Evolutionary conservation across 2,797 vertebrate species (phyloP).

Genomic region (Semaprochilodus insignis): DNA sequence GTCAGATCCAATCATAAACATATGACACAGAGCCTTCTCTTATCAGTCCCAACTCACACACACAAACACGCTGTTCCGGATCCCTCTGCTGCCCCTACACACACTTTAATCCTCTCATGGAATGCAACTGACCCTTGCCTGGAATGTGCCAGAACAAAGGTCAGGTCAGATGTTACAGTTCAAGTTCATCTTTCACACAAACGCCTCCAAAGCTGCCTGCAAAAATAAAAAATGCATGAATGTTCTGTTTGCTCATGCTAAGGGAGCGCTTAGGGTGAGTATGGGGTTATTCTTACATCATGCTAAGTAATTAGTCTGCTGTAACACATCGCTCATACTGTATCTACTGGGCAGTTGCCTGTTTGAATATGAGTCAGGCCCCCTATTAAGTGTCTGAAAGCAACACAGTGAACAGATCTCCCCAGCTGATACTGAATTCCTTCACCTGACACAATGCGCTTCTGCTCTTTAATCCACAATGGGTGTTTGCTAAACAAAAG

Average conservation of each 20-base stretch:
- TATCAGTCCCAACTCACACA: constrained; percentile 54
- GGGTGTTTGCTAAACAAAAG: constrained; percentile 49
- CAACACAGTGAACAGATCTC: constrained; percentile 28
- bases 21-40: constrained; percentile 64
- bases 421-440: constrained; percentile 31
- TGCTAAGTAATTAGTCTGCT: neutral
- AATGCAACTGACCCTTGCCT: constrained; percentile 47
- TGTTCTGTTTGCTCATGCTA: neutral
- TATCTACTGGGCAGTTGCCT: neutral
- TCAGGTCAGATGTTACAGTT: constrained; percentile 50
- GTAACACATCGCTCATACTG: neutral
- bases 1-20: constrained; percentile 25
- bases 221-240: neutral
- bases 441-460: constrained; percentile 39
- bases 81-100: constrained; percentile 52
- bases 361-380: constrained; percentile 1
- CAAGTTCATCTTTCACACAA: constrained; percentile 48
- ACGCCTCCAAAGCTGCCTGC: constrained; percentile 1
- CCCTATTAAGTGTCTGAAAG: constrained; percentile 11
- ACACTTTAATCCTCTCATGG: constrained; percentile 56
- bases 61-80: constrained; percentile 60
- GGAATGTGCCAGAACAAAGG: constrained; percentile 50
- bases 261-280: neutral
- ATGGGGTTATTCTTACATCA: constrained; percentile 1
- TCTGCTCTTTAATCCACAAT: constrained; percentile 51